Percentiles rank a stretch among this genome's conserved stretches.
phyloP scores from a whole-genome alignment of 2,113 vertebrate species.

The Limnothrissa miodon region DNA sequence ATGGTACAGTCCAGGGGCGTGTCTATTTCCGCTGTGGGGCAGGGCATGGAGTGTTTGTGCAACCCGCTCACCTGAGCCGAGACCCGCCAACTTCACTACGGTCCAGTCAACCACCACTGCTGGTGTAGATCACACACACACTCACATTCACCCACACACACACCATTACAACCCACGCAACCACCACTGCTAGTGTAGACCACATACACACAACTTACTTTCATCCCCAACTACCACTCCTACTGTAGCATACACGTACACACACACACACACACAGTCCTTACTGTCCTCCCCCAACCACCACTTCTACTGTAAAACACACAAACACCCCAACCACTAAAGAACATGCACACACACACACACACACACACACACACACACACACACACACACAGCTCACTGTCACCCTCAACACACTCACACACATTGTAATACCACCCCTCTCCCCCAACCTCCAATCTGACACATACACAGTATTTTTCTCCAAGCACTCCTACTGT shows the following conservation, averaged over 20 bases:
- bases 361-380: not conserved
- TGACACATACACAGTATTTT: no score
- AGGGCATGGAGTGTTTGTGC: slow-evolving; percentile 77
- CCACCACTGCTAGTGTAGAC: no score
- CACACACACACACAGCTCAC: not conserved
- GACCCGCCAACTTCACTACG: slow-evolving; percentile 58
- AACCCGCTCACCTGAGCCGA: slow-evolving; percentile 75
- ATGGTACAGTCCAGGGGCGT: slow-evolving; percentile 79
- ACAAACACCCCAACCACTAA: no score
- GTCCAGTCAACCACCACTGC: no score
- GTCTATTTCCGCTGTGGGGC: slow-evolving; percentile 80
- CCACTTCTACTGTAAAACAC: no score
- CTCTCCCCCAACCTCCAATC: no score
- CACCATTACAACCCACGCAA: no score
- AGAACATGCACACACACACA: not conserved
- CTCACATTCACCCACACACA: no score
- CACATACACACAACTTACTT: no score
- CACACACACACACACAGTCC: slow-evolving; percentile 21
- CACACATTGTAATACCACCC: no score
- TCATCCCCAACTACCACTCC: slow-evolving; percentile 61
- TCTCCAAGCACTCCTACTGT: no score
- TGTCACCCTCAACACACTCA: not conserved
- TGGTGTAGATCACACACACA: no score
- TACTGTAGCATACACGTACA: slow-evolving; percentile 64
- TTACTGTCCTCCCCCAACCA: slow-evolving; percentile 41